Percentiles rank a stretch among this genome's conserved stretches.
These are phyloP conservation scores for Falco cherrug DNA, from an alignment of 2,797 vertebrate species.

Conservation along the genomic window DNA sequence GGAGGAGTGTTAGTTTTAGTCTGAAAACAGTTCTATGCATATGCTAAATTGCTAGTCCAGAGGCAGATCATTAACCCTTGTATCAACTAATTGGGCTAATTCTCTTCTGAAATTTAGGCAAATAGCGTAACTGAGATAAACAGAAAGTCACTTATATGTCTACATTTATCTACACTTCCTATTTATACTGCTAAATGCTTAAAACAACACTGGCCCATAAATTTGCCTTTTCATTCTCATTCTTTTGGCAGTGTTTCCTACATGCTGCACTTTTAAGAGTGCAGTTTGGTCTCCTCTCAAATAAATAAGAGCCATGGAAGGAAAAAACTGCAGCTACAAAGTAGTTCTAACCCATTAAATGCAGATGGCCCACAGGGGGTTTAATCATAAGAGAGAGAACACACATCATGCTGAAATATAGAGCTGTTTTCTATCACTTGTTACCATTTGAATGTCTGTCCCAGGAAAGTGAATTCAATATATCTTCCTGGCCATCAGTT, in stretches of 20 bases:
- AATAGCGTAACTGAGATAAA: slow-evolving; percentile 77
- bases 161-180: slow-evolving; percentile 78
- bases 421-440: slow-evolving; percentile 87
- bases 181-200: slow-evolving; percentile 82
- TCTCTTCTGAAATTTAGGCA: slow-evolving; percentile 71
- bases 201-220: slow-evolving; percentile 80
- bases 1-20: neutral
- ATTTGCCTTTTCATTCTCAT: slow-evolving; percentile 75
- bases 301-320: slow-evolving; percentile 77
- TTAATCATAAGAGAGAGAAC: slow-evolving; percentile 78
- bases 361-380: slow-evolving; percentile 80
- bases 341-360: slow-evolving; percentile 82
- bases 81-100: slow-evolving; percentile 74
- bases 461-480: slow-evolving; percentile 84
- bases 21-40: slow-evolving; percentile 11
- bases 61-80: slow-evolving; percentile 64
- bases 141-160: slow-evolving; percentile 70
- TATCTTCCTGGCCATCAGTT: slow-evolving; percentile 87
- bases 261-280: slow-evolving; percentile 75
- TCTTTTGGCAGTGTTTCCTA: slow-evolving; percentile 78
- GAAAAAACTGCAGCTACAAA: slow-evolving; percentile 77
- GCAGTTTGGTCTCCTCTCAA: slow-evolving; percentile 75
- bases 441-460: slow-evolving; percentile 83
- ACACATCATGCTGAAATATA: slow-evolving; percentile 81
- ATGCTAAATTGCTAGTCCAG: slow-evolving; percentile 28